A percentile compares a stretch with the other conserved stretches of the same genome.
phyloP scores from a whole-genome alignment of 2,888 invertebrate species.

The Melanostoma scalare region DNA sequence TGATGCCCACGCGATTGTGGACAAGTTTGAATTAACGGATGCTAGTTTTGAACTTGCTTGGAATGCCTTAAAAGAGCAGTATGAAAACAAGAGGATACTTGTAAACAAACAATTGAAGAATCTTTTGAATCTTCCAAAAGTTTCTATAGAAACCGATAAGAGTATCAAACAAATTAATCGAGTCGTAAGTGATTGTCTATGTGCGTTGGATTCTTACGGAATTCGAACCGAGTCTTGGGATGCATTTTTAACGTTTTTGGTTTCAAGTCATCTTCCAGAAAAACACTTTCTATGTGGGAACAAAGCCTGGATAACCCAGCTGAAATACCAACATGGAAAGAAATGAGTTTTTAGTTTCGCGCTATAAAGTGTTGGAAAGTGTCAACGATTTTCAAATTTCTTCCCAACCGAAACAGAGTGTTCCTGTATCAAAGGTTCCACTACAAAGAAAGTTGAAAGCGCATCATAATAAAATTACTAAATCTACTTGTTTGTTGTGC shows the following conservation, averaged over 20 bases:
- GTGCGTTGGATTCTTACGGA: constrained; percentile 15
- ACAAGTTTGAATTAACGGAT: too few species aligned
- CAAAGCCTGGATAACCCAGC: background rate
- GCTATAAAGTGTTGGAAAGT: constrained; percentile 17
- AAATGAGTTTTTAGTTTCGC: constrained; percentile 4
- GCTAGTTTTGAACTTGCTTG: too few species aligned
- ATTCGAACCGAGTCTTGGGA: constrained; percentile 23
- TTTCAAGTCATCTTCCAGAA: background rate
- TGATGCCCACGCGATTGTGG: too few species aligned
- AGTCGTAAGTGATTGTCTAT: constrained; percentile 30
- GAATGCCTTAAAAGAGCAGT: too few species aligned
- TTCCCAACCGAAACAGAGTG: background rate
- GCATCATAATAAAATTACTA: background rate
- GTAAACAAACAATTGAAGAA: too few species aligned
- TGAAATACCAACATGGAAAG: constrained; percentile 24
- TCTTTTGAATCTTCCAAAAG: constrained; percentile 10
- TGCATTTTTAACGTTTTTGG: constrained; percentile 11
- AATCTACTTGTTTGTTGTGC: constrained; percentile 8
- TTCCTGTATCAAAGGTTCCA: background rate
- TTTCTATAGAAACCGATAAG: constrained; percentile 1
- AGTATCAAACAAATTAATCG: constrained; percentile 17
- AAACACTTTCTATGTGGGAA: background rate
- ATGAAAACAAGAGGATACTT: too few species aligned
- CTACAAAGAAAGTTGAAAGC: background rate
- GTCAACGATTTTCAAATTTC: constrained; percentile 2